Conservation (phyloP, 92 coral and sea anemone genomes). For the Actinernus sp. region DNA sequence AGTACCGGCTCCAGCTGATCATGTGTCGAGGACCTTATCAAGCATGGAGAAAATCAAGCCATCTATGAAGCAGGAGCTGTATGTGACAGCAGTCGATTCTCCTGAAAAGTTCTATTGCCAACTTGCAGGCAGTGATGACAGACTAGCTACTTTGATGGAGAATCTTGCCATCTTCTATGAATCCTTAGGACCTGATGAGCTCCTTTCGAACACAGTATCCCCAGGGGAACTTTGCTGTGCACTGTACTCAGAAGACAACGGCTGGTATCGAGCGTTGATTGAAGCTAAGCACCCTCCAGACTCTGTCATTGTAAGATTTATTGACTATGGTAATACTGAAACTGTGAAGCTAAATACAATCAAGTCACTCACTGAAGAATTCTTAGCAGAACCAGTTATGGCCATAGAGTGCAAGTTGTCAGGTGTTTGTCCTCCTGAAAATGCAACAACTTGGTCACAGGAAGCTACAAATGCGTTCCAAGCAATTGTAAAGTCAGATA, state of each 20-base stretch:
- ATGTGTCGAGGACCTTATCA: conserved; percentile 18
- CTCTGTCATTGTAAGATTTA: conserved; percentile 61
- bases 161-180: conserved; percentile 67
- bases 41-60: conserved; percentile 31
- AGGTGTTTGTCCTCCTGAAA: conserved; percentile 39
- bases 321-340: conserved; percentile 93
- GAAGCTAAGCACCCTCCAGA: conserved; percentile 33
- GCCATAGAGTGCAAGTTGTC: conserved; percentile 76
- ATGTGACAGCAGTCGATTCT: conserved; percentile 77
- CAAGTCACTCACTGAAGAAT: conserved; percentile 38
- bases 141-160: conserved; percentile 70
- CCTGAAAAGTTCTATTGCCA: conserved; percentile 84
- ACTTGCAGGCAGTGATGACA: conserved; percentile 75
- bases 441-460: conserved; percentile 26
- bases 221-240: conserved; percentile 84
- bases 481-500: conserved; percentile 52
- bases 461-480: conserved; percentile 44
- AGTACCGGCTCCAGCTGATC: conserved; percentile 7
- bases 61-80: conserved; percentile 58
- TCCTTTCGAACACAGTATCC: conserved; percentile 5
- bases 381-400: conserved; percentile 61
- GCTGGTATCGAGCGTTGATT: conserved; percentile 89
- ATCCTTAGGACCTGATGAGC: conserved; percentile 29
- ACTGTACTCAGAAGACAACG: conserved; percentile 74
- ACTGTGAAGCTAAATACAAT: conserved; percentile 29